Conservation (phyloP, 2,888 invertebrate species). For the Cosmia trapezina region DNA sequence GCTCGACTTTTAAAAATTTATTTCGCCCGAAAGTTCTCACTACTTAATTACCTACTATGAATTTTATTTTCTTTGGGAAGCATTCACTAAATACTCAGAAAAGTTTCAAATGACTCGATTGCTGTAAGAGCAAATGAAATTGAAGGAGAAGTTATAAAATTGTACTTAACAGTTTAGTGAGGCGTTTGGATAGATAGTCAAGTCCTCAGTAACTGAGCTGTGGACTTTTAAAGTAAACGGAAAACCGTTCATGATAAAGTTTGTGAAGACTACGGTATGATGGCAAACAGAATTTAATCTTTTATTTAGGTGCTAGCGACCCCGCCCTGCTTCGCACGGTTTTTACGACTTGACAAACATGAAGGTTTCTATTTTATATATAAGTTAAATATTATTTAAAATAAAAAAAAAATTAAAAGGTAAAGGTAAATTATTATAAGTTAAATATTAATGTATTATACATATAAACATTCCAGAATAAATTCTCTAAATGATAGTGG, state of each 20-base stretch:
- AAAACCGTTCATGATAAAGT: slow-evolving; percentile 8
- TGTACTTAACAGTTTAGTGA: slow-evolving; percentile 29
- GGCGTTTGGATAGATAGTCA: slow-evolving; percentile 10
- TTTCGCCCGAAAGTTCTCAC: slow-evolving; percentile 67
- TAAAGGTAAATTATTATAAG: no score
- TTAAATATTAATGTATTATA: no score
- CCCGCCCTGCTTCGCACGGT: no score
- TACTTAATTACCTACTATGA: slow-evolving; percentile 67
- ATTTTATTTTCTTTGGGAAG: slow-evolving; percentile 54
- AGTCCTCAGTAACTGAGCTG: background rate
- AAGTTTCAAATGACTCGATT: slow-evolving; percentile 45
- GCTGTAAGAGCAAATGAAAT: slow-evolving; percentile 26
- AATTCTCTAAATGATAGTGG: no score
- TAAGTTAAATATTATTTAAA: no score
- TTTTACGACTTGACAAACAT: no score
- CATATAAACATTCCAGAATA: no score
- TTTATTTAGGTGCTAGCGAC: background rate
- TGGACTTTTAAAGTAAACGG: slow-evolving; percentile 14
- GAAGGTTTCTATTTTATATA: no score
- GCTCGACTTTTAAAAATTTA: slow-evolving; percentile 77
- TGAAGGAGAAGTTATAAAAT: slow-evolving; percentile 39
- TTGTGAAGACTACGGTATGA: background rate
- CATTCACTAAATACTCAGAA: slow-evolving; percentile 46
- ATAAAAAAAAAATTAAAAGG: no score
- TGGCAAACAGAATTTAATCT: background rate